Evolutionary conservation across 1,140 invertebrate species (phyloP).

Genomic region (Brachionus rubens): DNA sequence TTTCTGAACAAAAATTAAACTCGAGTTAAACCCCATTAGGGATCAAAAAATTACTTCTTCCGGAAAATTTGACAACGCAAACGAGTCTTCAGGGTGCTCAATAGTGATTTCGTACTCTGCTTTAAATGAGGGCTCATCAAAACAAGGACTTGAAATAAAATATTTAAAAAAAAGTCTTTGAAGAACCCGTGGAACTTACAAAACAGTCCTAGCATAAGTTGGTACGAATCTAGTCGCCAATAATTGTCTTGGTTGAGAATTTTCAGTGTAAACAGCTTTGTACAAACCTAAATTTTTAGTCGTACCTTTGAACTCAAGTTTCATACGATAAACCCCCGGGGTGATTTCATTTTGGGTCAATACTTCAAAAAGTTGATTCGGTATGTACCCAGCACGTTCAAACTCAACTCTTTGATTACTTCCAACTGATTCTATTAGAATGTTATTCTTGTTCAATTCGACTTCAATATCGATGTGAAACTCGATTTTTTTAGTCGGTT

Average conservation of each 20-base stretch:
- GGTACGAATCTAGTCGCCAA: constrained; percentile 34
- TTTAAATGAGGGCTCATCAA: constrained; percentile 42
- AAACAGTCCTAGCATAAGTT: constrained; percentile 10
- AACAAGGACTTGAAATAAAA: constrained; percentile 12
- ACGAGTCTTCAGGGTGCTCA: constrained; percentile 7
- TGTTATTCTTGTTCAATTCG: background rate
- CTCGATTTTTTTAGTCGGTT: background rate
- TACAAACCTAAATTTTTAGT: background rate
- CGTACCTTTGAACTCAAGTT: background rate
- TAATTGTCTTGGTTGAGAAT: background rate
- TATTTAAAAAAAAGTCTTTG: background rate
- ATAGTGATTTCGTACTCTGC: constrained; percentile 20
- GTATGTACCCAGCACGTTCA: background rate
- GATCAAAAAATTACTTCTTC: background rate
- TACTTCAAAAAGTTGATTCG: constrained; percentile 29
- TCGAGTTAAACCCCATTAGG: background rate
- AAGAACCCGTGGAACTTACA: background rate
- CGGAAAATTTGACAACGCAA: constrained; percentile 40
- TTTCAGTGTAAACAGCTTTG: background rate
- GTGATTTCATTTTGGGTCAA: background rate
- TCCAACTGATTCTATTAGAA: background rate
- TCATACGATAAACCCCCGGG: background rate
- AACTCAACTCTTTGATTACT: background rate
- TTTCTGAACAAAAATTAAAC: constrained; percentile 54
- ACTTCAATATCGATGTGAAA: constrained; percentile 13